Conservation (phyloP, 2,888 invertebrate species). For the Steinernema hermaphroditum region DNA sequence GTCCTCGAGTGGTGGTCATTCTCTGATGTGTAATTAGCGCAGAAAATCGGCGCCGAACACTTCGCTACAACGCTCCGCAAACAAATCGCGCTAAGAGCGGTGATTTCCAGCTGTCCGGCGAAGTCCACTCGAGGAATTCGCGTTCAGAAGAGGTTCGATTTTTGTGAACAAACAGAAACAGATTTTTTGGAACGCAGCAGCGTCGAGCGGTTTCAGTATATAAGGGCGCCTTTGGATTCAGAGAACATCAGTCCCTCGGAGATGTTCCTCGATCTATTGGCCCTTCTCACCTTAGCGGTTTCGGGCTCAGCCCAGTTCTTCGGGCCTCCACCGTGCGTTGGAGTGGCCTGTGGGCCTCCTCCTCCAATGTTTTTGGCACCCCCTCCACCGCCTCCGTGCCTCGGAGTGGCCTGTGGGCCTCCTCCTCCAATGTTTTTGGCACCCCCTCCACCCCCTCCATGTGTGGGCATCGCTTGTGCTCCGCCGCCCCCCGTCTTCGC, state of each 20-base stretch:
- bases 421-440: neutral
- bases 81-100: neutral
- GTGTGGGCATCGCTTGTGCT: neutral
- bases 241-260: too few relatives aligned
- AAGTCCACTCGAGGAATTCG: neutral
- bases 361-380: neutral
- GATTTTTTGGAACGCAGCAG: slow-evolving; percentile 1
- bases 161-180: neutral
- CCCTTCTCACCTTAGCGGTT: neutral
- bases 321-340: neutral
- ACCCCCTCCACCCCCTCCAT: neutral
- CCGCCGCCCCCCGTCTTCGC: slow-evolving; percentile 8
- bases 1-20: slow-evolving; percentile 3
- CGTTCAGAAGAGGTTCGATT: neutral
- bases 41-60: neutral
- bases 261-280: neutral
- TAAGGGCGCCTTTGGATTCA: too few relatives aligned
- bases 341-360: neutral
- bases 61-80: slow-evolving; percentile 8
- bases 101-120: neutral
- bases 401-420: neutral
- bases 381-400: neutral
- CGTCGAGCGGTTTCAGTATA: neutral
- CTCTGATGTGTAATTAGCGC: slow-evolving; percentile 2
- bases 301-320: neutral